Base-by-base conservation (phyloP, 2,888 invertebrate species). In the Drosophila phalerata region DNA sequence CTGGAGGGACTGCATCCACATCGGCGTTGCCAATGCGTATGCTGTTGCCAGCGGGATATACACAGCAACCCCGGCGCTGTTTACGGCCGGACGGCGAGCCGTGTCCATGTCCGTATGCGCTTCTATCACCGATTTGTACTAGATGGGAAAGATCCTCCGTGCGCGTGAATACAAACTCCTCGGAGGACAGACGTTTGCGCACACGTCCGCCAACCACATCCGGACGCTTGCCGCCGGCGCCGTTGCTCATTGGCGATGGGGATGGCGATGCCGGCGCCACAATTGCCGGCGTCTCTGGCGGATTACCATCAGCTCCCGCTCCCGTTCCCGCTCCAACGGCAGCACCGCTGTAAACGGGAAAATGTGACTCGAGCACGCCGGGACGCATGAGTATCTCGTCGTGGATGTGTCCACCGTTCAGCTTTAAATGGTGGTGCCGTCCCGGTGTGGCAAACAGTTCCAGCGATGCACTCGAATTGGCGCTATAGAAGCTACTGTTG, bases 121-220 rank as follows among this genome's bases (percentile, higher is more conserved):
- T 78, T 11, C 74, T 77, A 63, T 91, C 91, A 40, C 88, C 83
- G 61, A 92, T 86, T 90, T 92, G 92, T 73, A 92, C 94, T 75
- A 95, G 90, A 67, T 95, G 91, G 38, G 95, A 94, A 68, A 95
- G 90, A 30, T 94, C 94, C 74, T 95, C 94, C 85, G 94, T 93
- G 32, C 91, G 86, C 17, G 92, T 77, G 57, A 91, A 92, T 51
- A 91, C 89, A 19, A 91, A 86, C 64, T 93, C 92, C 63, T 93
- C 92, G 60, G 91, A 91, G 45, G 91, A 91, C 34, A 91, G 86
- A 3, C 92, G 90, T 64, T 92, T 92, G 30, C 91, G 88, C 45
- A 91, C 79, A 6, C 91, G 82, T 1, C 84, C 90, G 38, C 87
- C 90, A 13, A 88, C 85, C 15, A 88, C 80, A 66, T 85, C 90